Base-by-base conservation (phyloP, 2,113 vertebrate species). In the Sinosuthora webbiana region DNA sequence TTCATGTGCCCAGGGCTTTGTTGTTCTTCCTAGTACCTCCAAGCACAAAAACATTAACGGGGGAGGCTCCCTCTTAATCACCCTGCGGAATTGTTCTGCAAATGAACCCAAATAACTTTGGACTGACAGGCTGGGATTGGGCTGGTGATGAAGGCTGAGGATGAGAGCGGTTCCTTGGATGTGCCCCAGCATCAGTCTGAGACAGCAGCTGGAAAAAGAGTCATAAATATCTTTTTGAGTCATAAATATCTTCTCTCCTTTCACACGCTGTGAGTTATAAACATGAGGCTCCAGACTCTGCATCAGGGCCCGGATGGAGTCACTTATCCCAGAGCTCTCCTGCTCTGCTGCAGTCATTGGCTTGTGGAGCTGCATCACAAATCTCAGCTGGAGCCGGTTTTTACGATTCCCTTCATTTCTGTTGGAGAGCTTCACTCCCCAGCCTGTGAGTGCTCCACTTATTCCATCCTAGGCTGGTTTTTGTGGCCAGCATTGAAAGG, bases 401-500 rank as follows among this genome's bases (percentile, higher is more conserved):
- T 50, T 42, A 68, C 0, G 0, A 30, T 47, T 57, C 4, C 16
- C 31, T 20, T 18, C 7, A 5, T 80, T 80, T 30, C 77, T 62
- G 3, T 1, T 2, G 63, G 5, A 10, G 30, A 76, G 37, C 50
- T 83, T 74, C 83, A 20, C 39, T 30, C 28, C 47, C 27, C 70
- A 42, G 41, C 24, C 41, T 4, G 0, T 1, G 47, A 91, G 41
- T 1, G 0, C 9, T 59, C 15, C 20, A 0, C 88, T 80, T 4
- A 0, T 70, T 74, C 52, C 2, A 0, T 37, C 37, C 21, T 13
- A 14, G 42, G 35, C 4, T 63, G 44, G 1, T 6, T 53, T 70
- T 30, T 67, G 35, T 44, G 79, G 50, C 39, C 5, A 3, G 56
- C 19, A 52, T 9, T 76, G 52, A 37, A 47, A 87, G 44, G 23